phyloP scores from a whole-genome alignment of 2,797 vertebrate genomes.

The Falco berigora region DNA sequence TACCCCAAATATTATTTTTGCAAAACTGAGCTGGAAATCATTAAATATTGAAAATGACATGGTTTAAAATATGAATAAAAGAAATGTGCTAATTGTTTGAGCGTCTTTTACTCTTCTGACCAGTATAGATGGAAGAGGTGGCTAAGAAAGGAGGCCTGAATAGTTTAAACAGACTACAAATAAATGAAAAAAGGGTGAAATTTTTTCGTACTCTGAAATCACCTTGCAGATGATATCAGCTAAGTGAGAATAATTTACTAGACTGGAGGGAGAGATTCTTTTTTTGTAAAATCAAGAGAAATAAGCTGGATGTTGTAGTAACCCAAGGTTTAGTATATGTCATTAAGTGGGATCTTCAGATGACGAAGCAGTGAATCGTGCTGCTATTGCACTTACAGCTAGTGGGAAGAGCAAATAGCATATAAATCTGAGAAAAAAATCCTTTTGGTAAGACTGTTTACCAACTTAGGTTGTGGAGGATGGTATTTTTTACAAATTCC shows the following conservation, averaged over 20 bases:
- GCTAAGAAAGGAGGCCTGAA: neutral
- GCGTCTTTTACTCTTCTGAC: neutral
- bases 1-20: constrained; percentile 9
- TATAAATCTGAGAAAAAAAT: neutral
- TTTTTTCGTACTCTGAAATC: neutral
- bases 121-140: neutral
- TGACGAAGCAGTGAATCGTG: neutral
- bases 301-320: neutral
- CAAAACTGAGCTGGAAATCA: neutral
- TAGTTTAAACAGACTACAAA: neutral
- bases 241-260: neutral
- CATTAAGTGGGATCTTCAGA: neutral
- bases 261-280: neutral
- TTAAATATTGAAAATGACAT: neutral
- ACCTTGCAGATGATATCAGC: neutral
- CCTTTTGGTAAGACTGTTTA: neutral
- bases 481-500: neutral
- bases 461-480: neutral
- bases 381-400: constrained; percentile 32
- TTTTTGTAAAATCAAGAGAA: neutral
- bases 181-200: neutral
- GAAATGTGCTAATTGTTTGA: neutral
- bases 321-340: neutral
- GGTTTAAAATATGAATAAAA: neutral
- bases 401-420: constrained; percentile 19